Base-by-base conservation (phyloP, 2,888 invertebrate species). In the Caenorhabditis macrosperma region DNA sequence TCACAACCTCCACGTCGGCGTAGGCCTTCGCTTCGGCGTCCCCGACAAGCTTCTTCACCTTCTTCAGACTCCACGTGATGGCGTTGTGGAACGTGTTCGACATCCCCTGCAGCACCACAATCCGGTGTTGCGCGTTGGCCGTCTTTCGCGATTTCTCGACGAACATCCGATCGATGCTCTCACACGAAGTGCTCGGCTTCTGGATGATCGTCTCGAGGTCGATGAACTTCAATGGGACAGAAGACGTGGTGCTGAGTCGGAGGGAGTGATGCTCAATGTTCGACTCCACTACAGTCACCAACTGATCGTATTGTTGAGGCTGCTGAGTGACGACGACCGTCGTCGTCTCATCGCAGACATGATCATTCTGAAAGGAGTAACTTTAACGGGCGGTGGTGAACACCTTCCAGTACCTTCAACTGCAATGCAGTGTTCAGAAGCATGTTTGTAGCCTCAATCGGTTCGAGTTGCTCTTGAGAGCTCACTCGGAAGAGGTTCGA, bases 1-100 rank as follows among this genome's bases (percentile, higher is more conserved):
- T 78, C 12, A 84, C 81, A 22, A 84, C 81, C 68, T 84, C 84
- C 12, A 84, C 74, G 48, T 82, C 69, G 6, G 82, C 81, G 38
- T 71, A 72, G 0, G 82, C 72, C 26, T 77, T 80, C 2, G 81
- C 66, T 57, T 76, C 79, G 28, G 78, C 82, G 46, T 84, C 84
- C 50, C 78, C 82, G 17, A 79, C 82, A 33, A 84, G 81, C 30
- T 78, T 81, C 48, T 79, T 78, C 2, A 86, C 86, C 52, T 86
- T 86, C 55, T 81, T 82, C 72, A 86, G 66, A 81, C 86, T 86
- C 86, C 86, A 86, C 2, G 85, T 86, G 63, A 86, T 85, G 0
- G 86, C 86, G 60, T 86, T 82, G n/a, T 85, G 83, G 81, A 86
- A 86, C 20, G 80, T 84, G 66, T 86, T 82, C 1, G 84, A 84